A percentile compares a stretch with the other conserved stretches of the same genome.
Evolutionary conservation across 2,113 vertebrate species (phyloP).

Genomic region (Camelus dromedarius): DNA sequence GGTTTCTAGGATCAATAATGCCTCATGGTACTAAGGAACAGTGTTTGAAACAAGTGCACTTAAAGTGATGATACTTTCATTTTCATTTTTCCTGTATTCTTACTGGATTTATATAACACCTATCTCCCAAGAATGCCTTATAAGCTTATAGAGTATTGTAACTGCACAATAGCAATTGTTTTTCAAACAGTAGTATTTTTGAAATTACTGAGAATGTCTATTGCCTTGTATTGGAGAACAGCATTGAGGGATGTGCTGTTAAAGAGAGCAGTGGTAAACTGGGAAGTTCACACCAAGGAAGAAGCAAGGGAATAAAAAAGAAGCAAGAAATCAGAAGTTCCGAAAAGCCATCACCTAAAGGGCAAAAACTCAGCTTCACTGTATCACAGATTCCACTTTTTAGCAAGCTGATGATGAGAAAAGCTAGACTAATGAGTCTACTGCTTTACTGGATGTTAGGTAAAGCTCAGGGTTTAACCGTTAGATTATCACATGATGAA

Average conservation of each 20-base stretch:
- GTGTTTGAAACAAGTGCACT: not conserved
- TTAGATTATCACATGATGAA: not conserved
- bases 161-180: not conserved
- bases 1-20: not conserved
- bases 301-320: not conserved
- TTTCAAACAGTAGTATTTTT: conserved; percentile 42
- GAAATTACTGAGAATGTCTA: conserved; percentile 16
- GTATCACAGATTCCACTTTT: not conserved
- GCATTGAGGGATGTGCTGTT: not conserved
- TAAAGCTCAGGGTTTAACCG: conserved; percentile 12
- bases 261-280: not conserved
- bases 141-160: not conserved
- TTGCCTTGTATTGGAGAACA: not conserved
- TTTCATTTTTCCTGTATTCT: conserved; percentile 4
- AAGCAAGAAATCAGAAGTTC: not conserved
- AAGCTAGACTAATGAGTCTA: not conserved
- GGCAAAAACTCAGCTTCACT: not conserved
- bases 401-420: not conserved
- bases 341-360: not conserved
- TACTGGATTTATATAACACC: not conserved
- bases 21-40: not conserved
- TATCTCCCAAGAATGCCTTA: not conserved
- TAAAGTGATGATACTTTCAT: not conserved
- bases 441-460: not conserved
- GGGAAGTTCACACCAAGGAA: not conserved